Conservation (phyloP, 2,113 vertebrate species). For the Pterocles burchelli region DNA sequence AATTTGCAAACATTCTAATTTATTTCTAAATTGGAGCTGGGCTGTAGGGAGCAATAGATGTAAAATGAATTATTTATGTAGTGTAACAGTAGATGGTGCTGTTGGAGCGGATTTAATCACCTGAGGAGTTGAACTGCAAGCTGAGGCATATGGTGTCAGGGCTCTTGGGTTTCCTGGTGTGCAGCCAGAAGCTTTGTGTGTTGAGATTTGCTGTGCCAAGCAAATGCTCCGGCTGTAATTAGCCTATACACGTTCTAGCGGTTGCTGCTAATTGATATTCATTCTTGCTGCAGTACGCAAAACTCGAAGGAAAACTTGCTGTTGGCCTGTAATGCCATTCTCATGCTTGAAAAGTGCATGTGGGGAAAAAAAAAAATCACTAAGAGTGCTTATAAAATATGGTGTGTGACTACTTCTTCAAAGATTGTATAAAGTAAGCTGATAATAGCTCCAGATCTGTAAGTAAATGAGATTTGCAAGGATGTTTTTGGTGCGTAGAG, state of each 20-base stretch:
- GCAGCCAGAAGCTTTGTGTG: not conserved
- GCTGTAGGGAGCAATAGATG: not conserved
- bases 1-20: not conserved
- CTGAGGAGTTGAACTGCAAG: not conserved
- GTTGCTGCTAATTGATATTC: not conserved
- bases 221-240: not conserved
- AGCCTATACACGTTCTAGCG: not conserved
- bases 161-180: not conserved
- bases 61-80: not conserved
- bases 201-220: not conserved
- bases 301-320: not conserved
- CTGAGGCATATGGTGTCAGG: not conserved
- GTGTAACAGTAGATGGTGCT: constrained; percentile 20
- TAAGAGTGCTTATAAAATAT: not conserved
- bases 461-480: not conserved
- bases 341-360: not conserved
- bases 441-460: not conserved
- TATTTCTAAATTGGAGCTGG: not conserved
- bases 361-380: not conserved
- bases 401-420: not conserved
- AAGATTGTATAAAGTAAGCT: not conserved
- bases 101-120: not conserved
- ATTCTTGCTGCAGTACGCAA: not conserved
- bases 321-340: not conserved
- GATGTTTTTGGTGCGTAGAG: not conserved